A percentile compares a stretch with the other conserved stretches of the same genome.
Evolutionary conservation across 2,888 invertebrate genomes (phyloP).

Genomic region (Desoria tigrina): DNA sequence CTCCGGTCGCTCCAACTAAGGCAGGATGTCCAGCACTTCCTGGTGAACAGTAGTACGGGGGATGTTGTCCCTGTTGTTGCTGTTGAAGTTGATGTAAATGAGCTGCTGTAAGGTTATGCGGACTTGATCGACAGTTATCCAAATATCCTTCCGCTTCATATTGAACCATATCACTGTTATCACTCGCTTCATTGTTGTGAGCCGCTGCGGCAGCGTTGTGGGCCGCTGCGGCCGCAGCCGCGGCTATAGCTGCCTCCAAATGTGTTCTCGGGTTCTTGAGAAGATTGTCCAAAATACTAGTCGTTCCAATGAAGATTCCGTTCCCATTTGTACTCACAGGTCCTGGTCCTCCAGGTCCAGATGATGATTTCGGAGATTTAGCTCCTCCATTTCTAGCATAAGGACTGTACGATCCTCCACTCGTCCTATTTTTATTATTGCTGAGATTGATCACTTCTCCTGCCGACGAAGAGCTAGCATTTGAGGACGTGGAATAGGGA

Average conservation of each 20-base stretch:
- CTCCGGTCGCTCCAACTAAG: conserved; percentile 43
- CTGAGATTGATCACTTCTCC: conserved; percentile 45
- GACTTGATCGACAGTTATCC: conserved; percentile 39
- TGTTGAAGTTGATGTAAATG: conserved; percentile 44
- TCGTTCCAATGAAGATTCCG: conserved; percentile 51
- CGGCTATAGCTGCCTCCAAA: conserved; percentile 45
- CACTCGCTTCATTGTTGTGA: conserved; percentile 46
- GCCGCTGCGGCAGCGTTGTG: conserved; percentile 22
- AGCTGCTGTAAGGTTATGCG: conserved; percentile 43
- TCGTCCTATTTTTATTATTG: conserved; percentile 46
- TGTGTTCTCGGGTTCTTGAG: conserved; percentile 52
- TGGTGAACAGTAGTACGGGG: conserved; percentile 45
- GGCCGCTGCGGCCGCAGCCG: conserved; percentile 39
- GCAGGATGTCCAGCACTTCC: conserved; percentile 50
- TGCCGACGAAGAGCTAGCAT: conserved; percentile 35
- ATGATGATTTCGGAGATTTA: conserved; percentile 45
- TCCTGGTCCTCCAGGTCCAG: conserved; percentile 18
- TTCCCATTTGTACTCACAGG: conserved; percentile 45
- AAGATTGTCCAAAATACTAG: conserved; percentile 54
- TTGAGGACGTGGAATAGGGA: conserved; percentile 46
- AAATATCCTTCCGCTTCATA: conserved; percentile 52
- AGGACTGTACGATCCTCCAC: conserved; percentile 36
- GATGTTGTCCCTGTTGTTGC: conserved; percentile 38
- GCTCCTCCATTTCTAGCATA: conserved; percentile 40
- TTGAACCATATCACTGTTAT: conserved; percentile 53